Evolutionary conservation across 2,888 invertebrate genomes (phyloP).

Genomic region (Catocala nupta): DNA sequence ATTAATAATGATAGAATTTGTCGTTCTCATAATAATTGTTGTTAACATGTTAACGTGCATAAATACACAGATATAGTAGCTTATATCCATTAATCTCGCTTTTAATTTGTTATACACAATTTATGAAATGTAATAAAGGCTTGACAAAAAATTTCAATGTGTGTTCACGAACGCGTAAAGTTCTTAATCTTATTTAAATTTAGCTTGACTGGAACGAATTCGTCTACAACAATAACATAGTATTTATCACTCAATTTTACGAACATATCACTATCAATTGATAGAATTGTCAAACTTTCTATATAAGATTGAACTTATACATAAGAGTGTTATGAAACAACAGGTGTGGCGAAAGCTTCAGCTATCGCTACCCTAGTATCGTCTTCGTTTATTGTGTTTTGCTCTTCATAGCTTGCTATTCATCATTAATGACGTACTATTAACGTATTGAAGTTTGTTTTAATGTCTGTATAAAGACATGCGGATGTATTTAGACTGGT

Average conservation of each 20-base stretch:
- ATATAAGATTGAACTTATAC: conserved; percentile 66
- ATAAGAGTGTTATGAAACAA: conserved; percentile 77
- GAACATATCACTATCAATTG: conserved; percentile 48
- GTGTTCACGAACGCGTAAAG: too few relatives aligned
- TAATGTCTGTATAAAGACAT: conserved; percentile 30
- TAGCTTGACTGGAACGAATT: neutral
- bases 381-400: conserved; percentile 45
- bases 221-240: neutral
- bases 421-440: conserved; percentile 35
- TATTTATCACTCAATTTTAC: conserved; percentile 23
- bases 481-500: conserved; percentile 23
- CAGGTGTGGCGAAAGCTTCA: conserved; percentile 67
- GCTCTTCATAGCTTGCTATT: conserved; percentile 32
- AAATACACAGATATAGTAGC: too few relatives aligned
- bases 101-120: too few relatives aligned
- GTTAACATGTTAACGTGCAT: too few relatives aligned
- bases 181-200: conserved; percentile 8
- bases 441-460: conserved; percentile 30
- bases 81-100: too few relatives aligned
- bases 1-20: too few relatives aligned
- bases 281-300: conserved; percentile 76
- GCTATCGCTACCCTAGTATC: conserved; percentile 58
- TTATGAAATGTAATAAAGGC: neutral
- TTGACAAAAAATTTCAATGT: too few relatives aligned
- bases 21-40: too few relatives aligned